phyloP scores from a whole-genome alignment of 2,797 vertebrate species.

The Manis javanica region DNA sequence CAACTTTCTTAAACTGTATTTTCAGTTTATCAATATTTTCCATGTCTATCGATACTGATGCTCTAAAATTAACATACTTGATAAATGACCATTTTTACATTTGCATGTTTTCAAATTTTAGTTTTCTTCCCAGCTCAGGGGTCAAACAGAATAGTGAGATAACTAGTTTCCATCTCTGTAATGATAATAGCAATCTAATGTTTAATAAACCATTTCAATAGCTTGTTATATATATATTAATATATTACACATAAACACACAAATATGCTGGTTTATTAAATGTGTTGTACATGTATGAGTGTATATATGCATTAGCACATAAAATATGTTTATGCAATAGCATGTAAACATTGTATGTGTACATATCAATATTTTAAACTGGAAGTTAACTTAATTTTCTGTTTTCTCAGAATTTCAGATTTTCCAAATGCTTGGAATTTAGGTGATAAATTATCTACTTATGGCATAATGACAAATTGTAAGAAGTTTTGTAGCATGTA shows the following conservation, averaged over 20 bases:
- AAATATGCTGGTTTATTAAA: neutral
- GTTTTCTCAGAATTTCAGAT: neutral
- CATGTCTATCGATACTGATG: neutral
- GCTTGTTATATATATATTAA: neutral
- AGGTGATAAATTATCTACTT: neutral
- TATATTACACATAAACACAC: neutral
- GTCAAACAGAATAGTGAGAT: neutral
- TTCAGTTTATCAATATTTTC: neutral
- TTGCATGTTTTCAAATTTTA: constrained; percentile 20
- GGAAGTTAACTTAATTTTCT: neutral
- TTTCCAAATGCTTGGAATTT: constrained; percentile 2
- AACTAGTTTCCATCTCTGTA: neutral
- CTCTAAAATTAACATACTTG: constrained; percentile 4
- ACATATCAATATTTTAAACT: neutral
- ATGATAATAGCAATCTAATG: neutral
- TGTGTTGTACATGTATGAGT: neutral
- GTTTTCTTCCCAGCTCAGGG: neutral
- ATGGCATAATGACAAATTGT: neutral
- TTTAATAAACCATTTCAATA: neutral
- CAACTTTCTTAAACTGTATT: neutral
- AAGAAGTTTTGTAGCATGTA: neutral
- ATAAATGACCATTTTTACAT: neutral
- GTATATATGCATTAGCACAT: neutral
- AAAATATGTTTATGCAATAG: neutral
- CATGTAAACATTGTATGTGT: neutral